phyloP scores from a whole-genome alignment of 2,113 vertebrate species.

The Camelus dromedarius region DNA sequence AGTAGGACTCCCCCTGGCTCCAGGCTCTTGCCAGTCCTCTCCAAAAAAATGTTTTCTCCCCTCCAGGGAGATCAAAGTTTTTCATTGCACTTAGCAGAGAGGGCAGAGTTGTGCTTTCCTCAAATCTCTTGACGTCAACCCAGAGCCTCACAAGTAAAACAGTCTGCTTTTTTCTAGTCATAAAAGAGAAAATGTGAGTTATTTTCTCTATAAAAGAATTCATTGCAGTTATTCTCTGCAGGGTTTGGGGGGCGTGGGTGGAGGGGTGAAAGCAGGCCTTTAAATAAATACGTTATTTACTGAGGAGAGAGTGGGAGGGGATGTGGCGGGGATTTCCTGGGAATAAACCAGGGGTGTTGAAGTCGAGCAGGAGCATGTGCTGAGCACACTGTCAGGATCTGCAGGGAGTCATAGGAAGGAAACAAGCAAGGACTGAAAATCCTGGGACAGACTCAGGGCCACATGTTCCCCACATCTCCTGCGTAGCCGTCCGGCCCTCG shows the following conservation, averaged over 20 bases:
- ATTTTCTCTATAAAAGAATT: background rate
- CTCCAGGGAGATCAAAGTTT: background rate
- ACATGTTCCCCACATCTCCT: background rate
- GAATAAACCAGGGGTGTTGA: background rate
- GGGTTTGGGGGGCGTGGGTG: background rate
- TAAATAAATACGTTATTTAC: conserved; percentile 28
- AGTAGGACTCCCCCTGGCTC: background rate
- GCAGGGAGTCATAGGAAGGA: background rate
- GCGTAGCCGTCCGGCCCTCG: background rate
- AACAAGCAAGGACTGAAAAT: background rate
- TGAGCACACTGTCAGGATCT: background rate
- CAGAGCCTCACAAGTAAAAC: background rate
- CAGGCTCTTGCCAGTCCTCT: background rate
- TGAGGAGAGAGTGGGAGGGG: background rate
- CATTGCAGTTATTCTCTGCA: background rate
- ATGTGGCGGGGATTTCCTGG: background rate
- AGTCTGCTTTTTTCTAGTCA: background rate
- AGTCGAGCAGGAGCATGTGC: too few relatives aligned
- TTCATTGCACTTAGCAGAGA: background rate
- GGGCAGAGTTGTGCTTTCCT: background rate
- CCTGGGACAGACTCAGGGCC: background rate
- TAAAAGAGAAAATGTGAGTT: background rate
- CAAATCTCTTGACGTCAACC: background rate
- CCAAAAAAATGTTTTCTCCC: background rate
- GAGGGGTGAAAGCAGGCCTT: background rate